phyloP scores from a whole-genome alignment of 2,888 invertebrate species.

The Hyles lineata region DNA sequence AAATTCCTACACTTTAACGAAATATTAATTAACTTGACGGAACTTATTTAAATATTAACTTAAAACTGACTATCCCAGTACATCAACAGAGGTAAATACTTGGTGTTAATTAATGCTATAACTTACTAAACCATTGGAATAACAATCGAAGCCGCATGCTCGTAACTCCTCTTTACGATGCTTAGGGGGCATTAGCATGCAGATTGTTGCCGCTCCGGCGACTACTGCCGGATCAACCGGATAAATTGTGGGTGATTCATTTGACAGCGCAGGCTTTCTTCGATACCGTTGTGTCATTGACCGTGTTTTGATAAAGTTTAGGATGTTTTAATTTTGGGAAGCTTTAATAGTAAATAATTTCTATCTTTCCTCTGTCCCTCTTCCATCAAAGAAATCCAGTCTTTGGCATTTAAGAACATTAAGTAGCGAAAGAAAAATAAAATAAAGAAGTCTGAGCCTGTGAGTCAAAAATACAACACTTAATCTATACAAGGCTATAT shows the following conservation, averaged over 20 bases:
- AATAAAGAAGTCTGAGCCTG: too few species aligned
- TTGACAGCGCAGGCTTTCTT: conserved; percentile 6
- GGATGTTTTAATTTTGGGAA: background rate
- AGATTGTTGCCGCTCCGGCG: conserved; percentile 57
- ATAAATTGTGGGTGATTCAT: conserved; percentile 33
- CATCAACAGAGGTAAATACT: conserved; percentile 13
- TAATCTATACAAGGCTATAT: too few species aligned
- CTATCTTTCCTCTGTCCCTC: too few species aligned
- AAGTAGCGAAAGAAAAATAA: too few species aligned
- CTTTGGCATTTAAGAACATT: too few species aligned
- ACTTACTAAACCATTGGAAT: conserved; percentile 48
- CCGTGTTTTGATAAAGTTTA: background rate
- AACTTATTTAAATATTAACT: too few species aligned
- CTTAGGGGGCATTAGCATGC: conserved; percentile 61
- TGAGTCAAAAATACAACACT: too few species aligned
- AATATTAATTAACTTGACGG: too few species aligned
- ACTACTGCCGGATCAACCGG: conserved; percentile 38
- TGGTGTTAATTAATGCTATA: conserved; percentile 45
- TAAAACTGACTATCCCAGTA: background rate
- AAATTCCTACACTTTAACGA: too few species aligned
- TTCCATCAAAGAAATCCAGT: too few species aligned
- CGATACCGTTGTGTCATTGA: background rate
- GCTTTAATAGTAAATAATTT: too few species aligned
- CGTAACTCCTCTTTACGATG: conserved; percentile 56
- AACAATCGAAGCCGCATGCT: conserved; percentile 50